Base-by-base conservation (phyloP, 2,113 vertebrate genomes). In the Mugil cephalus region DNA sequence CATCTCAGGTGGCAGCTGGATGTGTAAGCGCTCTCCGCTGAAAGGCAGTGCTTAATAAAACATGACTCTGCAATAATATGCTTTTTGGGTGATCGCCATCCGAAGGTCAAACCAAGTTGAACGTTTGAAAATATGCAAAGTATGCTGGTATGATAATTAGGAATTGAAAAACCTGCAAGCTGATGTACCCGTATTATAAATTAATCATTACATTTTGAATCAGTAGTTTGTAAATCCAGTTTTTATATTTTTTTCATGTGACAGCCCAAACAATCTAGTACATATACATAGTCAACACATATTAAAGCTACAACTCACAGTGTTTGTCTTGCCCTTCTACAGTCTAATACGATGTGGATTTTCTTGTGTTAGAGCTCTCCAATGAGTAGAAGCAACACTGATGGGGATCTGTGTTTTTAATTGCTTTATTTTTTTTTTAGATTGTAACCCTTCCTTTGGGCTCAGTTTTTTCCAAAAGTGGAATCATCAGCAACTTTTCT, bases 21-120 rank as follows among this genome's bases (percentile, higher is more conserved):
- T 13, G 17, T 76, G 24, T 34, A 53, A 45, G 35, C 55, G 30
- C n/a, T 24, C 10, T 62, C n/a, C 11, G 3, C 8, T 76, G 19
- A 51, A 77, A 62, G 42, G 55, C 21, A 47, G 17, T n/a, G 12
- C 40, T 59, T 30, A 64, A 61, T 60, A 56, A 53, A 62, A 63
- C 6, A 45, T 50, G 35, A 56, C 38, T 50, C 1, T 54, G 2
- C 38, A 34, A 58, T 1, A 52, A 11, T 11, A 13, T 64, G 19
- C 24, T 48, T 51, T 58, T 63, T 62, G 7, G 7, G n/a, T 39
- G 30, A 40, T 46, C 21, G 18, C 4, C n/a, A 48, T 63, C 17
- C 19, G 14, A 35, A 46, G 34, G 53, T 65, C n/a, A 69, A 30
- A 55, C 14, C 36, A 40, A 69, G 52, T 9, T 65, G 2, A 75